These are phyloP conservation scores for Piaya cayana DNA, from an alignment of 2,113 vertebrate species.

Conservation along the genomic window DNA sequence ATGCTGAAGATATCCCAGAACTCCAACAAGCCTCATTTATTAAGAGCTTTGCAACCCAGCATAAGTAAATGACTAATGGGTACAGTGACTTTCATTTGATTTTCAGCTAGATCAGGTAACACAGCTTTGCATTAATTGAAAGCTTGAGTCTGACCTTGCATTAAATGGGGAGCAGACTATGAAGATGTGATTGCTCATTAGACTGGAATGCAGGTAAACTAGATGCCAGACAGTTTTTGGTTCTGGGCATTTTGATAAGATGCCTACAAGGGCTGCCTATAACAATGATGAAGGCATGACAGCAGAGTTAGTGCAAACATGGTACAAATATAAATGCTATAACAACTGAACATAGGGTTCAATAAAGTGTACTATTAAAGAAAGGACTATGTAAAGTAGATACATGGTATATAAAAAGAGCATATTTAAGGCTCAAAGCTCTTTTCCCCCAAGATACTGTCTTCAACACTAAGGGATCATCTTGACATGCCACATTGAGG, in stretches of 20 bases:
- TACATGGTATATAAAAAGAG: neutral
- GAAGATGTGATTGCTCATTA: neutral
- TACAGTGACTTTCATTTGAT: neutral
- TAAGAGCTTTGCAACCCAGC: neutral
- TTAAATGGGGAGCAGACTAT: neutral
- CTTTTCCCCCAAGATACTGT: neutral
- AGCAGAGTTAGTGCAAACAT: neutral
- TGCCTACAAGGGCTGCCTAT: neutral
- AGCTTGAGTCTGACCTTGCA: neutral
- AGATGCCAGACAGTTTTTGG: neutral
- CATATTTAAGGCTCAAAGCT: neutral
- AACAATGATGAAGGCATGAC: neutral
- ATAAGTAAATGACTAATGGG: neutral
- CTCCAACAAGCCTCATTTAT: neutral
- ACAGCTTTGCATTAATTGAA: neutral
- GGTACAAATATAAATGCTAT: neutral
- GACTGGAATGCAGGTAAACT: neutral
- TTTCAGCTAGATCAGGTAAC: neutral
- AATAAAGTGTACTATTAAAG: neutral
- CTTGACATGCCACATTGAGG: neutral
- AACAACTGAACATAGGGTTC: neutral
- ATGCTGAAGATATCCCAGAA: neutral
- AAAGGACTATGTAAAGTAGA: neutral
- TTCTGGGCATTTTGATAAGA: constrained; percentile 6
- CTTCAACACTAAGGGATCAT: neutral